phyloP scores from a whole-genome alignment of 2,888 invertebrate genomes.

The Microctonus aethiopoides region DNA sequence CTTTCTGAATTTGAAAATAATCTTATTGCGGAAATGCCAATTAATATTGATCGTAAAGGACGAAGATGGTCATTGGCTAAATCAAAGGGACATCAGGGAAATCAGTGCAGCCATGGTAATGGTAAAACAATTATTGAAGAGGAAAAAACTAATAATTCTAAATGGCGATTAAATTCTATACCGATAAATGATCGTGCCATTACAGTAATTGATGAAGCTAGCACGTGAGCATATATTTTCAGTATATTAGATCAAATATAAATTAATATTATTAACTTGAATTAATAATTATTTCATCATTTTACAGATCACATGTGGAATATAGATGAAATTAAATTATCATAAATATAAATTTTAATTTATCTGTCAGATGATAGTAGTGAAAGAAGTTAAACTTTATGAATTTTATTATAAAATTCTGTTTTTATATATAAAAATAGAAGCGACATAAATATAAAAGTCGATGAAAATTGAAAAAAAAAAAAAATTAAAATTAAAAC shows the following conservation, averaged over 20 bases:
- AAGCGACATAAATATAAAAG: background rate
- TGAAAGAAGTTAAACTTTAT: background rate
- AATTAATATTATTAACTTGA: too few relatives aligned
- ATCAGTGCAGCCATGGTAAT: slow-evolving; percentile 29
- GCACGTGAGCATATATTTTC: slow-evolving; percentile 59
- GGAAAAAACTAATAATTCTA: slow-evolving; percentile 50
- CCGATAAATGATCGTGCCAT: slow-evolving; percentile 75
- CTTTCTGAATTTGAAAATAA: slow-evolving; percentile 88
- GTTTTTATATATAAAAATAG: background rate
- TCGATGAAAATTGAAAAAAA: too few relatives aligned
- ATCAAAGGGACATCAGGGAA: slow-evolving; percentile 54
- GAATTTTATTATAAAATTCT: background rate
- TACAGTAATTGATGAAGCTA: slow-evolving; percentile 82
- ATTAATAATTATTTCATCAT: background rate
- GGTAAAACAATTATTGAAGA: slow-evolving; percentile 42
- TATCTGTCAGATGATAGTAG: too few relatives aligned
- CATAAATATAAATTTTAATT: background rate
- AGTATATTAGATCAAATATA: too few relatives aligned
- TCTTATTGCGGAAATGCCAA: slow-evolving; percentile 81
- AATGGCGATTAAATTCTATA: slow-evolving; percentile 65
- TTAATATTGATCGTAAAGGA: slow-evolving; percentile 77
- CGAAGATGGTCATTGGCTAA: slow-evolving; percentile 79
- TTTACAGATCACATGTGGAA: slow-evolving; percentile 12
- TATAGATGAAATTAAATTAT: background rate
- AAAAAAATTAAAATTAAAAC: background rate